Evolutionary conservation across 2,797 vertebrate genomes (phyloP).

Genomic region (Anas bahamensis): DNA sequence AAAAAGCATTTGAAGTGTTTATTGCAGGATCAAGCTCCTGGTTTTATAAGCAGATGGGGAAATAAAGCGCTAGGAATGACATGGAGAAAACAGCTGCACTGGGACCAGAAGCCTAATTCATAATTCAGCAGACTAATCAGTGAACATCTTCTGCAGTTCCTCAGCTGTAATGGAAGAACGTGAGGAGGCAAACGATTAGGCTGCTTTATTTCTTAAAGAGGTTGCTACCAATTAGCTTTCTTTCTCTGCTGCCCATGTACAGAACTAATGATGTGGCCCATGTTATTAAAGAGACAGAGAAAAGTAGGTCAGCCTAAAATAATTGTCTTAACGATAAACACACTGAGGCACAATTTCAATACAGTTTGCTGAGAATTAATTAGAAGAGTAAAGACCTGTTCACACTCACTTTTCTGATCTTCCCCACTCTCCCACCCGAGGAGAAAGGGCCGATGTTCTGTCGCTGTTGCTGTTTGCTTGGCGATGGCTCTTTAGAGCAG

Average conservation of each 20-base stretch:
- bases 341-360: neutral
- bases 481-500: neutral
- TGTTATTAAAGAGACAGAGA: conserved; percentile 28
- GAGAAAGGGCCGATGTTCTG: neutral
- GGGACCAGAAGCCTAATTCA: conserved; percentile 83
- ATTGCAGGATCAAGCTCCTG: conserved; percentile 80
- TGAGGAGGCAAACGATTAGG: conserved; percentile 79
- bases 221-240: conserved; percentile 62
- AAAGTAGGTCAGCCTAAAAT: conserved; percentile 72
- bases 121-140: conserved; percentile 86
- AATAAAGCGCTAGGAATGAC: conserved; percentile 82
- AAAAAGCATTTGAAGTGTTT: conserved; percentile 82
- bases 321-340: conserved; percentile 66
- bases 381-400: neutral
- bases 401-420: neutral
- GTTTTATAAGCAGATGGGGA: conserved; percentile 85
- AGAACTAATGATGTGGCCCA: conserved; percentile 51
- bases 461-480: neutral
- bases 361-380: conserved; percentile 26
- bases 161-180: conserved; percentile 75
- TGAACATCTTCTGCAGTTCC: conserved; percentile 79
- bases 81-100: conserved; percentile 80
- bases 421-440: neutral
- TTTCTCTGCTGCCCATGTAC: conserved; percentile 12
- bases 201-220: conserved; percentile 57